Conservation (phyloP, 37 sponge, comb jelly and placozoan species). For the Halichondria panicea region DNA sequence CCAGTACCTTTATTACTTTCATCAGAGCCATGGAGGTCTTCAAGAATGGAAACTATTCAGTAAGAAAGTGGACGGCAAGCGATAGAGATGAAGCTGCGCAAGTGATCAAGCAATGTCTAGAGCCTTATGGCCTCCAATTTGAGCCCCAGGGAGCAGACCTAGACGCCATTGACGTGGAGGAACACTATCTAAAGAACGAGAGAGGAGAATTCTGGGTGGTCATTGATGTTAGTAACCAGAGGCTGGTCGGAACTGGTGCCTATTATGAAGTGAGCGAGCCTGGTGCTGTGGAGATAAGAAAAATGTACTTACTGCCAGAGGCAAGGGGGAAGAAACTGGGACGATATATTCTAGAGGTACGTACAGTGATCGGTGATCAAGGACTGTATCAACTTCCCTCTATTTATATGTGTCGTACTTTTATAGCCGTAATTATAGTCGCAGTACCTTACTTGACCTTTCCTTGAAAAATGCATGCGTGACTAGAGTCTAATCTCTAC, state of each 20-base stretch:
- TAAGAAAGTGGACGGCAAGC: slow-evolving; percentile 24
- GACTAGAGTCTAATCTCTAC: too few relatives aligned
- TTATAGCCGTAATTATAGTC: too few relatives aligned
- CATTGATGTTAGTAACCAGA: background rate
- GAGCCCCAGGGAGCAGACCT: slow-evolving; percentile 43
- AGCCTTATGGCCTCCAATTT: slow-evolving; percentile 45
- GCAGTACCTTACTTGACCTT: too few relatives aligned
- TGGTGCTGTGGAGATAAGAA: slow-evolving; percentile 48
- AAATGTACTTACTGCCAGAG: slow-evolving; percentile 60
- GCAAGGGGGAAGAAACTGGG: slow-evolving; percentile 67
- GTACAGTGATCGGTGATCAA: background rate
- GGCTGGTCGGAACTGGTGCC: slow-evolving; percentile 44
- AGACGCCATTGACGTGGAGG: slow-evolving; percentile 51
- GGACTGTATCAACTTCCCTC: slow-evolving; percentile 8
- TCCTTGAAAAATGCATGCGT: too few relatives aligned
- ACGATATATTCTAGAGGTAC: slow-evolving; percentile 28
- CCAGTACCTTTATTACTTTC: too few relatives aligned
- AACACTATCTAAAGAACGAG: slow-evolving; percentile 14
- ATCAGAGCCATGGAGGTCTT: too few relatives aligned
- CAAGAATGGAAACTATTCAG: slow-evolving; percentile 1
- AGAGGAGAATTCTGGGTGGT: slow-evolving; percentile 69
- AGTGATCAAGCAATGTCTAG: slow-evolving; percentile 27
- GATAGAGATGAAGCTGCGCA: slow-evolving; percentile 37
- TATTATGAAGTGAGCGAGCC: slow-evolving; percentile 20
- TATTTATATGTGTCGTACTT: too few relatives aligned